Evolutionary conservation across 1,140 invertebrate species (phyloP).

Genomic region (Phthorimaea operculella): DNA sequence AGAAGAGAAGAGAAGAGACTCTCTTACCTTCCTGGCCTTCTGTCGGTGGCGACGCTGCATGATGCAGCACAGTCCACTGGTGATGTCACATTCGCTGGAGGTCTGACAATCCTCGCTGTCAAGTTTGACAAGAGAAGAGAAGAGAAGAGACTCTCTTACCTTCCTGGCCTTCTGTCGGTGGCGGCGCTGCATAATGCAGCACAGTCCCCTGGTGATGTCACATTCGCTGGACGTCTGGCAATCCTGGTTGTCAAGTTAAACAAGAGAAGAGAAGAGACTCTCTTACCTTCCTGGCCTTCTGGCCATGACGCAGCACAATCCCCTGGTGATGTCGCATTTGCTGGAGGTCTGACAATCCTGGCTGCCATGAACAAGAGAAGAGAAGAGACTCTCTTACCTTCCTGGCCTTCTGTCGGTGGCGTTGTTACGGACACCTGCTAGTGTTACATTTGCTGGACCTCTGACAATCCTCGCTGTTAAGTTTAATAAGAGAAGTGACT

Average conservation of each 20-base stretch:
- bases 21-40: too few species aligned
- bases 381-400: too few species aligned
- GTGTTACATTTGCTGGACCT: conserved; percentile 89
- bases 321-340: conserved; percentile 86
- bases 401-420: conserved; percentile 86
- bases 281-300: too few species aligned
- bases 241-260: conserved; percentile 85
- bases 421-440: conserved; percentile 82
- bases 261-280: too few species aligned
- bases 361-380: conserved; percentile 71
- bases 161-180: conserved; percentile 75
- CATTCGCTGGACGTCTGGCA: conserved; percentile 87
- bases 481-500: conserved; percentile 70
- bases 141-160: neutral
- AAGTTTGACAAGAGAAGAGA: conserved; percentile 67
- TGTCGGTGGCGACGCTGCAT: conserved; percentile 86
- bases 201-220: conserved; percentile 85
- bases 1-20: too few species aligned
- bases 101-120: conserved; percentile 87
- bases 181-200: conserved; percentile 87
- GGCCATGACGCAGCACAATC: conserved; percentile 87
- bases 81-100: conserved; percentile 88
- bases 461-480: conserved; percentile 86
- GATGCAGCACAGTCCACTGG: conserved; percentile 87
- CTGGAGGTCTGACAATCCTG: conserved; percentile 85